A percentile compares a stretch with the other conserved stretches of the same genome.
These are phyloP conservation scores for Blomia tropicalis DNA, from an alignment of 2,888 invertebrate genomes.

Conservation along the genomic window DNA sequence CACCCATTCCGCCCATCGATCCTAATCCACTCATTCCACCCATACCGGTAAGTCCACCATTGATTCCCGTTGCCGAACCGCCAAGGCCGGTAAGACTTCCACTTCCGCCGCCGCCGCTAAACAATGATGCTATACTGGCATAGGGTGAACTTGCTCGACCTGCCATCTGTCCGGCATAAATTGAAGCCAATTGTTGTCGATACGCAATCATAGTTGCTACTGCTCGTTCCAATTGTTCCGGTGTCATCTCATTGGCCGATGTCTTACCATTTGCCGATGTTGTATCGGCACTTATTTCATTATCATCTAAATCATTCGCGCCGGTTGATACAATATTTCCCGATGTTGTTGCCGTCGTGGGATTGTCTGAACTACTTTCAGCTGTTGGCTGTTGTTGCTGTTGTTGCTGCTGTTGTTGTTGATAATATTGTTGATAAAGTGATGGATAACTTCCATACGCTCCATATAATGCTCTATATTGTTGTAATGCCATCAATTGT, in stretches of 20 bases:
- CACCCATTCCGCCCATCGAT: not conserved
- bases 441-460: not conserved
- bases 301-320: not conserved
- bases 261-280: not conserved
- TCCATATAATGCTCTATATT: conserved; percentile 4
- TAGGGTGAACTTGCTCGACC: not conserved
- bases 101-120: not conserved
- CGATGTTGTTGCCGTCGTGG: not conserved
- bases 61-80: not conserved
- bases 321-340: not conserved
- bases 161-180: not conserved
- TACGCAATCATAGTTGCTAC: not conserved
- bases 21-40: not conserved
- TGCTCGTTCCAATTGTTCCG: conserved; percentile 3
- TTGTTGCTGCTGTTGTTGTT: not conserved
- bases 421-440: not conserved
- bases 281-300: not conserved
- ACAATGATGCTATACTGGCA: not conserved
- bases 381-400: not conserved
- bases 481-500: not conserved
- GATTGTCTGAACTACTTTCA: not conserved
- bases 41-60: not conserved
- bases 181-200: conserved; percentile 2
- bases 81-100: not conserved
- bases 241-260: not conserved